Base-by-base conservation (phyloP, 2,113 vertebrate genomes). In the Ictalurus punctatus region DNA sequence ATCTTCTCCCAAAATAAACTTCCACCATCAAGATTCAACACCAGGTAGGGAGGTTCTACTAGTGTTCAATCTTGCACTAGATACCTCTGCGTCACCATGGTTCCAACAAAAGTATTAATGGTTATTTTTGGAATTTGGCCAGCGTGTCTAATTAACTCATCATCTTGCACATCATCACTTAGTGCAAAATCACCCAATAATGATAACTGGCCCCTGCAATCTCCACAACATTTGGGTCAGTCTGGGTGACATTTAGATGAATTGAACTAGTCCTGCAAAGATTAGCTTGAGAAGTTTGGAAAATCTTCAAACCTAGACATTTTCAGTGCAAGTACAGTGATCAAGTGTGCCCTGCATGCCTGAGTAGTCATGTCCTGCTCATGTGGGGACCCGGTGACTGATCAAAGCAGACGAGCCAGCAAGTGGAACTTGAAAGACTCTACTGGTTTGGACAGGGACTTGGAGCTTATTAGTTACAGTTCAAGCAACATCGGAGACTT, bases 371-470 rank as follows among this genome's bases (percentile, higher is more conserved):
- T 58, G 61, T 86, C 84, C 19, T 67, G 79, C 80, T 90, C 80
- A 61, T 40, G 56, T 84, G 67, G 67, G 67, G 44, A 83, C 58
- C 52, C 79, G 13, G 78, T 76, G 89, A 88, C 44, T 73, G 86
- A 90, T 90, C 74, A 58, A 73, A 90, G 69, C 74, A 52, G 89
- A 81, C 83, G 17, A 81, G 59, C 76, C 61, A 3, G 56, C 61
- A 37, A 61, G 16, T 84, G 81, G 37, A 87, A 82, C 86, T 78
- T 58, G 17, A 88, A 78, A 67, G n/a, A 56, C 48, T 44, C 17
- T 71, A 78, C 54, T 16, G 40, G 44, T 52, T 56, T 69, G 58
- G 79, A 88, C 82, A 88, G 54, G 58, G 59, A 73, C 40, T 71
- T 86, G 84, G 63, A 69, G 78, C 59, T 87, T 54, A 65, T 84